phyloP scores from a whole-genome alignment of 2,113 vertebrate genomes.

The Alaudala cheleensis region DNA sequence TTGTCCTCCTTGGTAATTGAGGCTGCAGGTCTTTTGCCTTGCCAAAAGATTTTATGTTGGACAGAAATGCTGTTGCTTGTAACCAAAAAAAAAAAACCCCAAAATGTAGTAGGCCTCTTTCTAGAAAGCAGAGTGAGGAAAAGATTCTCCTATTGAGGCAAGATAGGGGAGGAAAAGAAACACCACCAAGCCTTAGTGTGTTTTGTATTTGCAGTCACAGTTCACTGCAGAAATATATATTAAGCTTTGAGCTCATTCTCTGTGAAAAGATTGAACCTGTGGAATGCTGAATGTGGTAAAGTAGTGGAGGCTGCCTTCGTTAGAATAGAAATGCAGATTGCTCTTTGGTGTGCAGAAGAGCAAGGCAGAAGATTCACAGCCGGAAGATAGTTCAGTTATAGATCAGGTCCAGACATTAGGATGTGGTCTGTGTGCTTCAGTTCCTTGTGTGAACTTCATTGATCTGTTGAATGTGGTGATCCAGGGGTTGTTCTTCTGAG shows the following conservation, averaged over 20 bases:
- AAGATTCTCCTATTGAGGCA: neutral
- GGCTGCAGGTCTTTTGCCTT: constrained; percentile 7
- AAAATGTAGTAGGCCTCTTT: neutral
- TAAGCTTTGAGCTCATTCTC: neutral
- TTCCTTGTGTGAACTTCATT: neutral
- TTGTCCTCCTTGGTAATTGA: constrained; percentile 24
- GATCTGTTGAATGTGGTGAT: neutral
- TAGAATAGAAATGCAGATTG: neutral
- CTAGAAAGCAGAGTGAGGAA: neutral
- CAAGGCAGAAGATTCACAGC: neutral
- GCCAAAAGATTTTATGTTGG: neutral
- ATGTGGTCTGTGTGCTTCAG: neutral
- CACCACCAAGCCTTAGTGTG: neutral
- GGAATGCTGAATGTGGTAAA: neutral
- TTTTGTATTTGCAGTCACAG: neutral
- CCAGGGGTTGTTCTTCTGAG: neutral
- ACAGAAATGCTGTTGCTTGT: neutral
- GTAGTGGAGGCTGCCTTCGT: neutral
- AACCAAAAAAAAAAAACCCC: neutral
- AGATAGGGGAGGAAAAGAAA: neutral
- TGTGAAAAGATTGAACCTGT: constrained; percentile 1
- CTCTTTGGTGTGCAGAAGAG: neutral
- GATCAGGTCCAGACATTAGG: neutral
- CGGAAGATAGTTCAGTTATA: neutral
- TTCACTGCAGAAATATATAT: neutral